phyloP scores from a whole-genome alignment of 2,888 invertebrate genomes.

The Ormyrus rosae region DNA sequence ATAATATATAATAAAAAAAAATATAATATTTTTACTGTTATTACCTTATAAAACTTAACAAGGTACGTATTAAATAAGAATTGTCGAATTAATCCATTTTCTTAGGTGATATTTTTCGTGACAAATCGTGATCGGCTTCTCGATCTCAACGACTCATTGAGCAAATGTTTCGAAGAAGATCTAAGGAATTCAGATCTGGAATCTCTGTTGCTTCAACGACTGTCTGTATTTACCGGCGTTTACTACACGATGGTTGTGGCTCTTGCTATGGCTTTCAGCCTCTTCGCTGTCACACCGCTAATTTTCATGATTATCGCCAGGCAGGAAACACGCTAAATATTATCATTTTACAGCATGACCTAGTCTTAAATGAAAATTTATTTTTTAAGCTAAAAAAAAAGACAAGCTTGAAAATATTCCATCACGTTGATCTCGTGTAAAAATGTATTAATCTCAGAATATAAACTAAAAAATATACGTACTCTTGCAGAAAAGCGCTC shows the following conservation, averaged over 20 bases:
- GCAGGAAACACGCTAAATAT: not conserved
- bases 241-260: slow-evolving; percentile 42
- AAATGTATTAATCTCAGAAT: no score
- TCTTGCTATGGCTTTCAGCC: slow-evolving; percentile 17
- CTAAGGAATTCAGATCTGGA: slow-evolving; percentile 1
- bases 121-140: slow-evolving; percentile 30
- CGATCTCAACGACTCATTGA: slow-evolving; percentile 32
- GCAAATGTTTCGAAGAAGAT: slow-evolving; percentile 48
- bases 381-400: no score
- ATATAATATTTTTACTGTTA: no score
- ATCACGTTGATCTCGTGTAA: no score
- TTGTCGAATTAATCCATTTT: not conserved
- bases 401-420: no score
- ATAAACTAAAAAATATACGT: no score
- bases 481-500: slow-evolving; percentile 44
- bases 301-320: slow-evolving; percentile 26
- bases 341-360: no score
- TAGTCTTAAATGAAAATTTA: no score
- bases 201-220: not conserved
- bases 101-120: slow-evolving; percentile 47
- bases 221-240: slow-evolving; percentile 47
- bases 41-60: no score
- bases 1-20: no score
- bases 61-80: no score
- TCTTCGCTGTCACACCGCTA: slow-evolving; percentile 33